Evolutionary conservation across 2,888 invertebrate genomes (phyloP), one percentile per base, ranked within the genome.

Genomic region (Tiliacea citrago): DNA sequence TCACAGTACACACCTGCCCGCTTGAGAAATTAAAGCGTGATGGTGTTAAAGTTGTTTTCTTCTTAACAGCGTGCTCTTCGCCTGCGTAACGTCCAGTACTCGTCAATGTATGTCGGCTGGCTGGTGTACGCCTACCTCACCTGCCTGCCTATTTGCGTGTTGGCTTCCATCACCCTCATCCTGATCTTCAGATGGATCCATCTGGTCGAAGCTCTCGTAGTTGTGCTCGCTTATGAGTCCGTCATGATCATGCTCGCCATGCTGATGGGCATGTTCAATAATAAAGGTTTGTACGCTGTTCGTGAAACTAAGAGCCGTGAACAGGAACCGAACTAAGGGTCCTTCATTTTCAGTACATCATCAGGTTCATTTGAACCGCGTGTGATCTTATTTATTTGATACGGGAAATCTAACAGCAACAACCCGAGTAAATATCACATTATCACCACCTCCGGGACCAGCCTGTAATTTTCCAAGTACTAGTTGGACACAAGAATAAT

Each of bases 101-200:
- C 92, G 0, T 83, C 93, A 0, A 93, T 96, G 87, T 96, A 96
- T 85, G 13, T 92, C 8, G 90, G 93, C 42, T 96, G 96, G 96
- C 69, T 95, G 58, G 82, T 89, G 42, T 96, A 91, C 86, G 93
- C 92, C 0, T 91, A 90, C 81, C 75, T 96, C 70, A 93, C 94
- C 0, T 92, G 92, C 0, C 62, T 94, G 21, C 96, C 96, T 0
- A 87, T 91, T 63, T 94, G 94, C 82, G 35, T 94, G 21, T 88
- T 95, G 13, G 94, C 91, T 0, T 83, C 93, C 66, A 75, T 94
- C 61, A 89, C 94, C 0, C 90, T 96, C 39, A 94, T 94, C 75
- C 89, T 95, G 53, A 93, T 95, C 79, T 96, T 95, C 90, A 88
- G 96, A 21, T 96, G 96, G 96, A 94, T 96, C 80, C 93, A 95